Evolutionary conservation across 2,888 invertebrate species (phyloP).

Genomic region (Syrista parreyssii): DNA sequence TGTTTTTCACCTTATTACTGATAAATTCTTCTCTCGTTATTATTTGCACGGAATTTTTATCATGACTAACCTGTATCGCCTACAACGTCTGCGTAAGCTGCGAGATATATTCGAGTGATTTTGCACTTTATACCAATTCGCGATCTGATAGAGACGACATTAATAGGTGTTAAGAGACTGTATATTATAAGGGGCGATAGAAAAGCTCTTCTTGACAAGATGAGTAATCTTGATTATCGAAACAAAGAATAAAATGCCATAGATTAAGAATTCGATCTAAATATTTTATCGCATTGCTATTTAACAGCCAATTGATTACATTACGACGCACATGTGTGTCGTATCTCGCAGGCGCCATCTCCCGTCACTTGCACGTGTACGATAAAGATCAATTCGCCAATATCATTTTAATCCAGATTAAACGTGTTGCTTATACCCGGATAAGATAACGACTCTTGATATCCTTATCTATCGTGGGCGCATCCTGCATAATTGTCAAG

Average conservation of each 20-base stretch:
- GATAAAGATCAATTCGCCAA: not conserved
- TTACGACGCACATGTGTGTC: not conserved
- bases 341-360: not conserved
- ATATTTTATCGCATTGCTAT: not conserved
- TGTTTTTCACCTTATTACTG: not conserved
- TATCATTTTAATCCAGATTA: not conserved
- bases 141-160: not conserved
- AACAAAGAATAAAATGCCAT: not conserved
- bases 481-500: not conserved
- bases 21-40: not conserved
- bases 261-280: not conserved
- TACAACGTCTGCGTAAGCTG: not conserved
- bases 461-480: not conserved
- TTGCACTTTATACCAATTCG: not conserved
- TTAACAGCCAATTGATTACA: not conserved
- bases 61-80: not conserved
- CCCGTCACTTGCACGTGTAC: not conserved
- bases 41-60: not conserved
- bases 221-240: not conserved
- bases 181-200: not conserved
- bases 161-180: not conserved
- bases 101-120: not conserved
- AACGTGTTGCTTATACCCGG: not conserved
- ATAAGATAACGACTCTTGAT: not conserved
- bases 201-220: not conserved